A percentile compares a stretch with the other conserved stretches of the same genome.
phyloP scores from a whole-genome alignment of 2,797 vertebrate species.

The Enoplosus armatus region DNA sequence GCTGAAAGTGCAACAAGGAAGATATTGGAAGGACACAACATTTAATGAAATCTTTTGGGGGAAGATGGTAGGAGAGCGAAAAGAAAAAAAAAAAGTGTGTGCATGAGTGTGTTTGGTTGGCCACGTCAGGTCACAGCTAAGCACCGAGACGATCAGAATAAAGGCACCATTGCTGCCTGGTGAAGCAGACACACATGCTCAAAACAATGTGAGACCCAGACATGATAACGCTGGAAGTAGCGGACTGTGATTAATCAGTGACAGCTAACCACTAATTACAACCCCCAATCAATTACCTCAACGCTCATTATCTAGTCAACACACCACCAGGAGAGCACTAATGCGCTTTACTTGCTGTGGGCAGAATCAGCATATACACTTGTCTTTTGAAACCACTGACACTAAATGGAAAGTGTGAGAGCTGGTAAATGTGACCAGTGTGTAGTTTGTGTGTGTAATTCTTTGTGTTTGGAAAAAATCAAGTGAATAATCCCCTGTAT shows the following conservation, averaged over 20 bases:
- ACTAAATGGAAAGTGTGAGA: conserved; percentile 27
- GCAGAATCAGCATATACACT: conserved; percentile 59
- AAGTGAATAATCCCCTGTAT: conserved; percentile 34
- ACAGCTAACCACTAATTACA: conserved; percentile 84
- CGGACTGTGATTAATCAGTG: conserved; percentile 83
- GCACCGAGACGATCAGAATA: conserved; percentile 40
- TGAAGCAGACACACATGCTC: conserved; percentile 60
- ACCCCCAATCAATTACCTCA: conserved; percentile 82
- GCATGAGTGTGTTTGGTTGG: not conserved
- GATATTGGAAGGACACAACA: conserved; percentile 22
- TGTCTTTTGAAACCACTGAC: conserved; percentile 41
- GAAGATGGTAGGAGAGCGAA: not conserved
- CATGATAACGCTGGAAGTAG: conserved; percentile 66
- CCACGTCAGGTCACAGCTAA: conserved; percentile 33
- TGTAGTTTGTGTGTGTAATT: conserved; percentile 11
- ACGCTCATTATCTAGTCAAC: conserved; percentile 80
- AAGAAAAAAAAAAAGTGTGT: not conserved
- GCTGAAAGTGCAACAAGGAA: conserved; percentile 21
- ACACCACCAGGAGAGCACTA: conserved; percentile 78
- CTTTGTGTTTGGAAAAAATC: conserved; percentile 14
- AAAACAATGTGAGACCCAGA: conserved; percentile 60
- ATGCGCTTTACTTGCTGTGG: conserved; percentile 69
- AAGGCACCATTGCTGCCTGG: conserved; percentile 35
- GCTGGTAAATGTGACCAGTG: conserved; percentile 19
- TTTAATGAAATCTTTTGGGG: conserved; percentile 1